A percentile compares a stretch with the other conserved stretches of the same genome.
phyloP scores from a whole-genome alignment of 2,888 invertebrate species.

The Oegoconia quadripuncta region DNA sequence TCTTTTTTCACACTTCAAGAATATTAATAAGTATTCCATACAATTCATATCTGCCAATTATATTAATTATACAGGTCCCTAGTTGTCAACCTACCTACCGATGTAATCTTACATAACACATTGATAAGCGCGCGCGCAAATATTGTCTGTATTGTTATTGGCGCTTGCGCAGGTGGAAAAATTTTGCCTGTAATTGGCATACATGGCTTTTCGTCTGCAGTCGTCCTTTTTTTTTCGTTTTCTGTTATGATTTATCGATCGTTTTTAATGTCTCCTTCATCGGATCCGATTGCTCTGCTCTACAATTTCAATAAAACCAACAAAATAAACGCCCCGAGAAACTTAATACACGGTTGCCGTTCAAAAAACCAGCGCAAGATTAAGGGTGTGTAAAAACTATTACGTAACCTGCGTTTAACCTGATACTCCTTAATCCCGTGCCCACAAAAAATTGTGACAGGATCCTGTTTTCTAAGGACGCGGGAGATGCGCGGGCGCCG shows the following conservation, averaged over 20 bases:
- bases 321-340: constrained; percentile 11
- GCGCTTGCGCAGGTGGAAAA: constrained; percentile 26
- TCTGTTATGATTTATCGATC: no score
- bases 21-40: no score
- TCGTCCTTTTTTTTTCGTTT: no score
- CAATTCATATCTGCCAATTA: no score
- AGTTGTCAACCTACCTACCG: no score
- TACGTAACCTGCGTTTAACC: constrained; percentile 71
- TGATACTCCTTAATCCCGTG: constrained; percentile 62
- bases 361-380: constrained; percentile 41
- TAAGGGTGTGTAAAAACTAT: constrained; percentile 71
- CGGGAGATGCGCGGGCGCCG: constrained; percentile 29
- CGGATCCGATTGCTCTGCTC: no score
- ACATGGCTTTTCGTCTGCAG: no score
- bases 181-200: background rate
- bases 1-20: no score
- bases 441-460: constrained; percentile 55
- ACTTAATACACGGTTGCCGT: constrained; percentile 20
- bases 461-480: constrained; percentile 52
- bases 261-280: background rate
- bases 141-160: constrained; percentile 37
- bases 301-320: constrained; percentile 22
- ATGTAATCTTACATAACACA: constrained; percentile 27
- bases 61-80: no score
- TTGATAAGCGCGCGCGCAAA: constrained; percentile 33